Base-by-base conservation (phyloP, 2,888 invertebrate species). In the Mimachlamys varia region DNA sequence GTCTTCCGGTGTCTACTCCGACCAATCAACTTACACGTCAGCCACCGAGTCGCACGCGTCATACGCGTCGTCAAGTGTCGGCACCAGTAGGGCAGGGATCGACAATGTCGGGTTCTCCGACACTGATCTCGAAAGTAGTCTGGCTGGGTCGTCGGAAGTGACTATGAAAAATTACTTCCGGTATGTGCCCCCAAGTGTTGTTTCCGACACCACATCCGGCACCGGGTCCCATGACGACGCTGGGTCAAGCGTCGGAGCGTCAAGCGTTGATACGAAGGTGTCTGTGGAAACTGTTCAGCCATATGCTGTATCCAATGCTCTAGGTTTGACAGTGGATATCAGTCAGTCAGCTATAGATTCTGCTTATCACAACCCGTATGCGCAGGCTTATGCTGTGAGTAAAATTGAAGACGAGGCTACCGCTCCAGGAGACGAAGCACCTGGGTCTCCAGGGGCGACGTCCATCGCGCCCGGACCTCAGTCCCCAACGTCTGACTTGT, bases 291-390 rank as follows among this genome's bases (percentile, higher is more conserved):
- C 76, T 33, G 76, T 76, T 17, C 76, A 76, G 17, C 76, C 76
- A 76, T 76, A 76, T 33, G 76, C 76, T 76, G 76, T 76, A 13
- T 76, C 76, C 76, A 76, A 76, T 76, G 27, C 76, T 33, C 76
- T 76, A 33, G 27, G 76, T 76, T 76, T 76, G 76, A 76, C 76
- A 22, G 33, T 76, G 0, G 76, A 76, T 76, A 76, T 76, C 7
- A 76, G 76, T 76, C 76, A 76, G 76, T 76, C 76, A 12, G 76
- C 76, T 0, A 76, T 76, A 27, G 76, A 76, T 76, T 88, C 88
- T 2, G 88, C 88, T 15, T 88, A 88, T 50, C 88, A 88, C 27
- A 88, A 88, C 22, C 88, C 88, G 44, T 88, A 50, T 38, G 53
- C 88, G 7, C 88, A 88, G 3, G 76, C 76, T 33, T 76, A 76